Evolutionary conservation across 1,140 invertebrate genomes (phyloP), one percentile per base, ranked within the genome.

Genomic region (Macrobrachium nipponense): DNA sequence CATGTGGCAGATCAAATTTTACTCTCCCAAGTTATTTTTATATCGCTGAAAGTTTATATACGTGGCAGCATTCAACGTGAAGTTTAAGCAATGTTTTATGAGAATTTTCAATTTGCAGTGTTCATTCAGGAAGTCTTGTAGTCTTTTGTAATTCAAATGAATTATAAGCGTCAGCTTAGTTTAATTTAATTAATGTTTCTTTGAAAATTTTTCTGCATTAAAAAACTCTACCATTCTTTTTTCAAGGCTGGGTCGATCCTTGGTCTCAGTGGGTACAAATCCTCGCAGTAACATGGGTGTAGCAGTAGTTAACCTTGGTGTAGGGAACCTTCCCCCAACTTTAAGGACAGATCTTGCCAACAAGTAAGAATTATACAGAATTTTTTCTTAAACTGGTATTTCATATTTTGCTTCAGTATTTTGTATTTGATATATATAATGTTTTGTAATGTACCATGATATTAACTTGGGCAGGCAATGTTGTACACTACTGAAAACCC

Each of bases 281-380:
- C 94, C 93, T 66, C 92, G 93, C 72, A 93, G 92, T 87, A 93
- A 93, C 88, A 93, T 93, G 92, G 94, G 94, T 0, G 90, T 94
- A 15, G 92, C 93, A 64, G 93, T 94, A 10, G 93, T 94, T 44
- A 95, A 95, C 90, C 90, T 94, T 77, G 94, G 94, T 51, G 92
- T 94, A 2, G 92, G 91, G 82, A 94, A 94, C 91, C 90, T 94
- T 7, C 92, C 93, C 60, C 92, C 93, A 15, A 94, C 93, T 23
- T 92, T 93, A 62, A 92, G 93, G 83, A 94, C 94, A 18, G 94
- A 94, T 87, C 91, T 94, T 88, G 94, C 94, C n/a, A 94, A 94
- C 90, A 94, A 93, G 92, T 93, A 89, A 89, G 88, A 86, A 43
- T 68, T 68, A 79, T 79, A 20, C n/a, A 82, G 59, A 27, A 66